Evolutionary conservation across 2,888 invertebrate genomes (phyloP).

Genomic region (Calameuta filiformis): DNA sequence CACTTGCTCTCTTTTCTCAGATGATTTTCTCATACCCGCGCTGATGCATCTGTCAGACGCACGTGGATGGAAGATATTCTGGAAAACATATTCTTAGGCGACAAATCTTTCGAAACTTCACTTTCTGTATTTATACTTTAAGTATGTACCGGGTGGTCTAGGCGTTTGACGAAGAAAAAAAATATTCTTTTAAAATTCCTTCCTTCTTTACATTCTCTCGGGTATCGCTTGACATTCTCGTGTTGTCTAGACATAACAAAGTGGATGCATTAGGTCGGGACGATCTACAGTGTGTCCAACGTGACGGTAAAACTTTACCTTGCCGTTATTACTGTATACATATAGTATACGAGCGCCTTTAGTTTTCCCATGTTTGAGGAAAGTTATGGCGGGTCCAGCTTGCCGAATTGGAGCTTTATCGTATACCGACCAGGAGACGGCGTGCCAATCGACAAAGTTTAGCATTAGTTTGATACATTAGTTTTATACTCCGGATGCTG

Average conservation of each 20-base stretch:
- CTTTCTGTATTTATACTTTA: neutral
- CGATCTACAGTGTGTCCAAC: neutral
- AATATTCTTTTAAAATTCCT: neutral
- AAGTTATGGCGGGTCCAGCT: too few species aligned
- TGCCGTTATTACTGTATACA: too few species aligned
- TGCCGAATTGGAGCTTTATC: too few species aligned
- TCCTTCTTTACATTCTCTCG: neutral
- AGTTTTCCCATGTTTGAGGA: too few species aligned
- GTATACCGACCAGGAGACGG: neutral
- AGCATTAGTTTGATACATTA: conserved; percentile 27
- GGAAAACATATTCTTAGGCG: neutral
- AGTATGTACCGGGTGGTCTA: neutral
- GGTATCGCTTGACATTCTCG: neutral
- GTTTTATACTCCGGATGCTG: conserved; percentile 9
- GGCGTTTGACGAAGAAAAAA: too few species aligned
- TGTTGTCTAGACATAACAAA: neutral
- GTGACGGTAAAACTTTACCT: too few species aligned
- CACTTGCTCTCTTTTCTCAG: neutral
- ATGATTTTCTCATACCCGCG: neutral
- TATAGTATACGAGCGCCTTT: too few species aligned
- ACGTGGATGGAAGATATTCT: neutral
- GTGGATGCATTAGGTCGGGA: neutral
- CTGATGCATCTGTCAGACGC: neutral
- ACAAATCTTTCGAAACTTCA: neutral
- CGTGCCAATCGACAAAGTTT: conserved; percentile 17